A percentile compares a stretch with the other conserved stretches of the same genome.
phyloP scores from a whole-genome alignment of 1,140 invertebrate species.

The Amyelois transitella region DNA sequence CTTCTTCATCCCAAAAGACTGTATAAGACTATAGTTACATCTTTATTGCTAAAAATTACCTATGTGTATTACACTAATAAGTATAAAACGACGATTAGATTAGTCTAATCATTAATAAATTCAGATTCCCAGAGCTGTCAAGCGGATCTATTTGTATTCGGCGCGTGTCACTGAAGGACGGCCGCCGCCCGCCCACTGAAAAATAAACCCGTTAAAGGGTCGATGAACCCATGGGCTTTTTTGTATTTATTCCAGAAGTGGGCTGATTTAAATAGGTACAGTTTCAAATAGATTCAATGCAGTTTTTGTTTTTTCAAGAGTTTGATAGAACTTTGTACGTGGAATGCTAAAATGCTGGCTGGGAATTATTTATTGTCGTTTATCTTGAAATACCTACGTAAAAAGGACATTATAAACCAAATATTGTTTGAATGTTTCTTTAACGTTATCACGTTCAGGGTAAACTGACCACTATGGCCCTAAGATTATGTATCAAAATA shows the following conservation, averaged over 20 bases:
- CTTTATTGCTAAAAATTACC: not conserved
- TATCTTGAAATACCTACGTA: not conserved
- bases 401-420: not conserved
- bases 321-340: not conserved
- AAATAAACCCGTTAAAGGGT: conserved; percentile 48
- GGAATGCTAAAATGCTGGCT: not conserved
- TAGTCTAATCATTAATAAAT: no score
- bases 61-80: not conserved
- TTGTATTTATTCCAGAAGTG: conserved; percentile 13
- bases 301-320: not conserved
- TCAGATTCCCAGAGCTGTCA: not conserved
- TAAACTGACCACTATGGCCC: no score
- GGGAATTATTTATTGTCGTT: not conserved
- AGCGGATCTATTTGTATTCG: conserved; percentile 36
- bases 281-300: no score
- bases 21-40: no score
- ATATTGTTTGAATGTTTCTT: no score
- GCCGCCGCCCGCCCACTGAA: conserved; percentile 47
- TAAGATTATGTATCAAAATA: no score
- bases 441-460: no score
- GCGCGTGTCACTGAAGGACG: conserved; percentile 55
- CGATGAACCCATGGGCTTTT: conserved; percentile 19
- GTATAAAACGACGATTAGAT: not conserved
- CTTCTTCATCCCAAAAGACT: no score
- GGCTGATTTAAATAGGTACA: not conserved